Evolutionary conservation across 2,797 vertebrate genomes (phyloP).

Genomic region (Rousettus madagascariensis): DNA sequence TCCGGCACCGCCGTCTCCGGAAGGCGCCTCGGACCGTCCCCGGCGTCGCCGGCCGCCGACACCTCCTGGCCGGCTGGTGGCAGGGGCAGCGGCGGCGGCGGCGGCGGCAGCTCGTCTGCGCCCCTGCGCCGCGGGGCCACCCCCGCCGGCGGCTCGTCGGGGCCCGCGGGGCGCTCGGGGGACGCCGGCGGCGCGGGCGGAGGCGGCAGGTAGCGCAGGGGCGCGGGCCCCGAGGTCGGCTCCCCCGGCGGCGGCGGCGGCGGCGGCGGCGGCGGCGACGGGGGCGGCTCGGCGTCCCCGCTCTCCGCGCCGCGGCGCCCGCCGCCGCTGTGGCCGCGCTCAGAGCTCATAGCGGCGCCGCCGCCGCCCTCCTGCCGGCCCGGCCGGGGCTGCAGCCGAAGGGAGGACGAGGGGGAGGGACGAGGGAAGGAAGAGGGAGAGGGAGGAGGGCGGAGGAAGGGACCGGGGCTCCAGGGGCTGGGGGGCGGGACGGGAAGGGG

Average conservation of each 20-base stretch:
- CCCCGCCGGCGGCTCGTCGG: neutral
- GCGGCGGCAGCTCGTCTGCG: slow-evolving; percentile 63
- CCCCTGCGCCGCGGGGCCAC: slow-evolving; percentile 58
- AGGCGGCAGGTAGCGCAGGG: slow-evolving; percentile 63
- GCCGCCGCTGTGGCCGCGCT: neutral
- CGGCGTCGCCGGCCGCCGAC: slow-evolving; percentile 67
- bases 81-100: slow-evolving; percentile 48
- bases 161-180: slow-evolving; percentile 26
- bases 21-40: slow-evolving; percentile 57
- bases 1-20: slow-evolving; percentile 34
- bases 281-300: slow-evolving; percentile 35
- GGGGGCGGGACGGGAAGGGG: neutral
- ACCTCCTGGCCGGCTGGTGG: slow-evolving; percentile 66
- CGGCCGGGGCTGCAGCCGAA: neutral
- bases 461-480: neutral
- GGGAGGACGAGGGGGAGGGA: neutral
- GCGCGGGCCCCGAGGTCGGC: slow-evolving; percentile 11
- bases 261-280: slow-evolving; percentile 18
- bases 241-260: slow-evolving; percentile 40
- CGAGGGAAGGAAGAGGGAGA: neutral
- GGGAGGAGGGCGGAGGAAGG: neutral
- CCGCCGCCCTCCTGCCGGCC: slow-evolving; percentile 60
- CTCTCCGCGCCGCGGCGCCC: neutral
- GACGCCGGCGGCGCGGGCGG: neutral
- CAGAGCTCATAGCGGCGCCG: slow-evolving; percentile 17